These are phyloP conservation scores for Araneus ventricosus DNA, from an alignment of 1,140 invertebrate genomes.

Conservation along the genomic window DNA sequence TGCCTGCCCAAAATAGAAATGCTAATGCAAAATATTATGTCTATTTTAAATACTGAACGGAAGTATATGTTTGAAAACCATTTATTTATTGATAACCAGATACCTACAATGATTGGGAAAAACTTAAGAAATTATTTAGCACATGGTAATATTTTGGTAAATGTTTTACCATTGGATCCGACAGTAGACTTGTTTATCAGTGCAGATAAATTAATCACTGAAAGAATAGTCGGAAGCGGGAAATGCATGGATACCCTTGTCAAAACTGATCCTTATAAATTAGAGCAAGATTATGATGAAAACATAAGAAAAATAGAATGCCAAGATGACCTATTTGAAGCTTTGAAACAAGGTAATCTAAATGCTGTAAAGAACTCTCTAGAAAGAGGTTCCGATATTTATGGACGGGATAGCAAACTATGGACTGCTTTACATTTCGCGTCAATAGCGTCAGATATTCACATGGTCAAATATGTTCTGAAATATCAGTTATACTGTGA, in stretches of 20 bases:
- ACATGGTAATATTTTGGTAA: background rate
- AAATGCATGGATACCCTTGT: background rate
- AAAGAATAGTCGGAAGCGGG: background rate
- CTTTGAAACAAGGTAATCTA: slow-evolving; percentile 16
- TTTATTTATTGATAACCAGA: background rate
- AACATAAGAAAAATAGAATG: background rate
- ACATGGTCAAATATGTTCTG: slow-evolving; percentile 17
- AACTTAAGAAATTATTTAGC: slow-evolving; percentile 17
- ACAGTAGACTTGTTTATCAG: background rate
- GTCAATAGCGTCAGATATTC: background rate
- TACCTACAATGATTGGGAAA: slow-evolving; percentile 36
- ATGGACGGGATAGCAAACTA: background rate
- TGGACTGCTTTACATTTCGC: slow-evolving; percentile 56
- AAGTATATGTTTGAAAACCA: background rate
- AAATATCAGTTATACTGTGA: background rate
- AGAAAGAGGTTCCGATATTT: slow-evolving; percentile 18
- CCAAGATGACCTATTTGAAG: slow-evolving; percentile 20
- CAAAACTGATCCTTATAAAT: background rate
- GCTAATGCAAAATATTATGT: slow-evolving; percentile 27
- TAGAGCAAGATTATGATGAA: slow-evolving; percentile 1
- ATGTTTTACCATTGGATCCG: background rate
- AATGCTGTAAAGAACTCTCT: background rate
- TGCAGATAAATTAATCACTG: slow-evolving; percentile 32
- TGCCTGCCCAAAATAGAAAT: slow-evolving; percentile 33
- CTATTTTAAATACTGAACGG: background rate